Conservation (phyloP, 1,140 invertebrate genomes). For the Zaprionus ghesquierei region DNA sequence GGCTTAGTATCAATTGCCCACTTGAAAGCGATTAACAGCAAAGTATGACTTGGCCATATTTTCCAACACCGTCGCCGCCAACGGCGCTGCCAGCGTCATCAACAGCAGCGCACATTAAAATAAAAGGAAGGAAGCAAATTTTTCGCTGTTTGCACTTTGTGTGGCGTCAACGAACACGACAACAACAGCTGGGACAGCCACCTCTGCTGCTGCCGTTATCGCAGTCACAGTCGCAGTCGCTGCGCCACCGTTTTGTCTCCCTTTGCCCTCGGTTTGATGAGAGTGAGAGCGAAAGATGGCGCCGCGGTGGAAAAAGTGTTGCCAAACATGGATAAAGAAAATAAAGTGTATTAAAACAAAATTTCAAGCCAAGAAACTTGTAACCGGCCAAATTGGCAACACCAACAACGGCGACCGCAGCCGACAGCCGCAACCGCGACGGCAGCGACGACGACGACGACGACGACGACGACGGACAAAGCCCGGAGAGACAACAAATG, state of each 20-base stretch:
- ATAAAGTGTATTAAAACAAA: slow-evolving; percentile 54
- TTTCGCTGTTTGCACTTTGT: slow-evolving; percentile 1
- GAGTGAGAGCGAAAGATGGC: slow-evolving; percentile 32
- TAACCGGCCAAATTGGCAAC: slow-evolving; percentile 63
- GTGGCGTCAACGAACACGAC: slow-evolving; percentile 5
- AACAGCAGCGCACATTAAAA: slow-evolving; percentile 4
- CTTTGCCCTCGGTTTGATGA: background rate
- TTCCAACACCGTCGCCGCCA: background rate
- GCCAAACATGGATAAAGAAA: background rate
- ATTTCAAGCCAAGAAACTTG: slow-evolving; percentile 51
- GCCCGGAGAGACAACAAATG: slow-evolving; percentile 49
- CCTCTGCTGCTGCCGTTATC: too few relatives aligned
- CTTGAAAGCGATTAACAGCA: slow-evolving; percentile 15
- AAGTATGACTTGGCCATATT: slow-evolving; percentile 3
- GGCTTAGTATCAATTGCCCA: background rate
- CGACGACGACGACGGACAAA: too few relatives aligned
- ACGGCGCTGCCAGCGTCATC: background rate
- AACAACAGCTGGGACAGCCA: slow-evolving; percentile 18
- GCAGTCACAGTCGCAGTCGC: background rate
- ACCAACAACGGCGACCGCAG: slow-evolving; percentile 3
- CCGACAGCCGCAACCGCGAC: background rate
- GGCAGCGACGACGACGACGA: too few relatives aligned
- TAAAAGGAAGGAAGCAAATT: slow-evolving; percentile 39
- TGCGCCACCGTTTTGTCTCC: background rate
- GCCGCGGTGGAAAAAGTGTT: background rate